These are phyloP conservation scores for Crematogaster levior DNA, from an alignment of 2,888 invertebrate genomes.

Conservation along the genomic window DNA sequence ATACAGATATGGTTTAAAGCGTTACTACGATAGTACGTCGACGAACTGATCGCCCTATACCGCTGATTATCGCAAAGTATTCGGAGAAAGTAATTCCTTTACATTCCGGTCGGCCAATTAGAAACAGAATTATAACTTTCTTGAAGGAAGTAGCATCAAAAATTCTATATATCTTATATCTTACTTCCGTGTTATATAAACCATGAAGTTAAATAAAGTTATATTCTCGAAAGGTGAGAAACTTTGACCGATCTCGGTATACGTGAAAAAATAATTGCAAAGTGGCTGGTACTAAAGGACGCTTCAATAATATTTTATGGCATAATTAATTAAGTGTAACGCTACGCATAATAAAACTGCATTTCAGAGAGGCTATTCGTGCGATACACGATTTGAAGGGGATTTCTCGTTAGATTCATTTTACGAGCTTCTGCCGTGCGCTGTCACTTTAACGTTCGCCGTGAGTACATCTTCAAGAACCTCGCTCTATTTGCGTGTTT, in stretches of 20 bases:
- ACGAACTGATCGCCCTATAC: neutral
- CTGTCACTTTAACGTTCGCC: conserved; percentile 32
- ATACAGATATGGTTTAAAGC: conserved; percentile 31
- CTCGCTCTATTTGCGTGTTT: conserved; percentile 67
- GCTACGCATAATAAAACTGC: neutral
- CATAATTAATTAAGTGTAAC: conserved; percentile 14
- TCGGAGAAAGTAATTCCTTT: conserved; percentile 29
- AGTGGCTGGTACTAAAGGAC: neutral
- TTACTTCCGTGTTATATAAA: conserved; percentile 5
- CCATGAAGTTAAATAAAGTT: neutral
- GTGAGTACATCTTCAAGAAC: conserved; percentile 36
- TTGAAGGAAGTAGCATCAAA: neutral
- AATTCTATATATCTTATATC: neutral
- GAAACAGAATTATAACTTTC: conserved; percentile 23
- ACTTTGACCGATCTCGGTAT: neutral
- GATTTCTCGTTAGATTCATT: conserved; percentile 13
- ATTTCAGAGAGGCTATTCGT: neutral
- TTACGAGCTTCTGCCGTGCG: conserved; percentile 10
- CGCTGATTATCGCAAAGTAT: conserved; percentile 14
- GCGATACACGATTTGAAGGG: neutral
- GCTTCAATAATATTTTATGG: neutral
- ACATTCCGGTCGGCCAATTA: neutral
- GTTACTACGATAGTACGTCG: conserved; percentile 7
- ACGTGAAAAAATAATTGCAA: neutral
- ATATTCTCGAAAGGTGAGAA: neutral